phyloP scores from a whole-genome alignment of 2,797 vertebrate species.

The Cuculus canorus region DNA sequence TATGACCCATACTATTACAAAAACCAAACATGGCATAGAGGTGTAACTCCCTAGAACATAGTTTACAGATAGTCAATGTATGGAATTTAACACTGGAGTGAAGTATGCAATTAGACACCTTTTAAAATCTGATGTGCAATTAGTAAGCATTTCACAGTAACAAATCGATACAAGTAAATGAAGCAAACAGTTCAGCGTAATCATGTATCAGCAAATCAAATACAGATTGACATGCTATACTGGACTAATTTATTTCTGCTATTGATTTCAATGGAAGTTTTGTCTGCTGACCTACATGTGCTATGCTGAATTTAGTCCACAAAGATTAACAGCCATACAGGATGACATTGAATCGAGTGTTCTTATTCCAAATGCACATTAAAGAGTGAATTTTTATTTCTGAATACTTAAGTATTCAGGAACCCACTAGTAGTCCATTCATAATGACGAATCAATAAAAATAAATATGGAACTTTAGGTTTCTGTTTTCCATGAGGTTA shows the following conservation, averaged over 20 bases:
- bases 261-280: conserved; percentile 25
- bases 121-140: conserved; percentile 54
- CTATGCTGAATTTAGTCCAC: neutral
- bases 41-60: neutral
- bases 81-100: neutral
- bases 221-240: conserved; percentile 1
- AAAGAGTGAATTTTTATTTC: neutral
- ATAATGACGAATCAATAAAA: neutral
- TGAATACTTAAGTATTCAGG: neutral
- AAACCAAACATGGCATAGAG: neutral
- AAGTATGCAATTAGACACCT: conserved; percentile 30
- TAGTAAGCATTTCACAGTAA: conserved; percentile 50
- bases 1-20: neutral
- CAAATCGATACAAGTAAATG: conserved; percentile 55
- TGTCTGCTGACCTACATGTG: conserved; percentile 36
- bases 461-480: neutral
- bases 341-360: neutral
- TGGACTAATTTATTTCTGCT: conserved; percentile 39
- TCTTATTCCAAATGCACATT: neutral
- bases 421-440: neutral
- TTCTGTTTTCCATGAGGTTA: neutral
- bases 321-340: neutral
- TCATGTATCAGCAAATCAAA: conserved; percentile 48
- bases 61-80: neutral
- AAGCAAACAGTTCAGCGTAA: conserved; percentile 40